phyloP scores from a whole-genome alignment of 2,113 vertebrate genomes.

The Turnix velox region DNA sequence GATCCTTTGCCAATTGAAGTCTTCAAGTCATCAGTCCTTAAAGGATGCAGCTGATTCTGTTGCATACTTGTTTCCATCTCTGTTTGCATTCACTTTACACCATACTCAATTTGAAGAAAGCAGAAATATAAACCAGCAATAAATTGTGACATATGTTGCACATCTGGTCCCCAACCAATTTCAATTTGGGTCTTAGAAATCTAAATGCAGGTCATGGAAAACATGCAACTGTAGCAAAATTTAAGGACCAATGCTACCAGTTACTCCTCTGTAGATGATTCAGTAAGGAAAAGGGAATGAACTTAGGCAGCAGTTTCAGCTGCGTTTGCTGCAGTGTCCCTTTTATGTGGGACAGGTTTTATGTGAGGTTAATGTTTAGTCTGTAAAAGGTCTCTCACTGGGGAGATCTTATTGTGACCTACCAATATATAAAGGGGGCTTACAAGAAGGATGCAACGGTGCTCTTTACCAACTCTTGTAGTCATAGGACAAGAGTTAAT shows the following conservation, averaged over 20 bases:
- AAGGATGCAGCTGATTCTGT: neutral
- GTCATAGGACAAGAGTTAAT: neutral
- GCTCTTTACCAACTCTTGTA: neutral
- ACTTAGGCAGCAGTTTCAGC: neutral
- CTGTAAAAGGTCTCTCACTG: neutral
- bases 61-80: neutral
- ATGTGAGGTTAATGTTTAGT: neutral
- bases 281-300: neutral
- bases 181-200: neutral
- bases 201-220: neutral
- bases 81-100: neutral
- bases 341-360: neutral
- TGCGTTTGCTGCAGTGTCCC: neutral
- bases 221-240: neutral
- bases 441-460: neutral
- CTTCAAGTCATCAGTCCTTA: neutral
- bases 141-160: neutral
- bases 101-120: neutral
- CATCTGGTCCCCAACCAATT: neutral
- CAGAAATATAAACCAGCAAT: neutral
- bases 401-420: neutral
- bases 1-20: neutral
- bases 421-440: neutral
- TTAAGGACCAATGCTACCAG: neutral
- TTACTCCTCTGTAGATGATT: neutral